Base-by-base conservation (phyloP, 2,888 invertebrate species). In the Ophion ellenae region DNA sequence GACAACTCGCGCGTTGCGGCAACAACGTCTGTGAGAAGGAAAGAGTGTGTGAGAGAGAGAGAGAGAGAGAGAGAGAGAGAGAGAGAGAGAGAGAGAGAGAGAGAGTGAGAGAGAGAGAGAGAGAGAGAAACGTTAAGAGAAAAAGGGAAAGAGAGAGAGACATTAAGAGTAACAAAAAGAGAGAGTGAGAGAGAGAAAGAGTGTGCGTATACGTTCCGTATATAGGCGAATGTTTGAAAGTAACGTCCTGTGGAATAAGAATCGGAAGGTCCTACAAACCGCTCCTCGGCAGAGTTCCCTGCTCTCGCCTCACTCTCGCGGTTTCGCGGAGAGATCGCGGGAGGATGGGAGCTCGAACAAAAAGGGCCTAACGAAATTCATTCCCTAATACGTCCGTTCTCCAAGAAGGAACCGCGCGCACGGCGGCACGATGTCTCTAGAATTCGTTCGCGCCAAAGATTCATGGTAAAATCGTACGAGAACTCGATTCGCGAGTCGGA, bases 381-480 rank as follows among this genome's bases (percentile, higher is more conserved):
- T 91, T 91, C 86, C 91, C 91, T 91, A 91, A 91, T 91, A 91
- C 91, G 91, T 91, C 86, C 87, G 81, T 47, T 69, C 69, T 59
- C 63, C 45, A 40, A 28, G 81, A 59, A 75, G 81, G 74, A 81
- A 32, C 81, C 57, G 59, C 59, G 73, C 40, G 36, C 59, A 84
- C 88, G 87, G 88, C 88, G 89, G 73, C 53, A 32, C 59, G 84
- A 88, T 87, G 88, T 88, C 89, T 90, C 90, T 91, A 91, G 91
- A 91, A 91, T 91, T 91, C 91, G 90, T 91, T 90, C 91, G 91
- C 90, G 90, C 91, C 91, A 91, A 91, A 91, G 89, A 88, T 89
- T 91, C 90, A 91, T 91, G 91, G 88, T 91, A 91, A 91, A 91
- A 89, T 89, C 88, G 86, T 61, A 79, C 85, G 84, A 78, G 74